Conservation (phyloP, 2,888 invertebrate species). For the Ophion ellenae region DNA sequence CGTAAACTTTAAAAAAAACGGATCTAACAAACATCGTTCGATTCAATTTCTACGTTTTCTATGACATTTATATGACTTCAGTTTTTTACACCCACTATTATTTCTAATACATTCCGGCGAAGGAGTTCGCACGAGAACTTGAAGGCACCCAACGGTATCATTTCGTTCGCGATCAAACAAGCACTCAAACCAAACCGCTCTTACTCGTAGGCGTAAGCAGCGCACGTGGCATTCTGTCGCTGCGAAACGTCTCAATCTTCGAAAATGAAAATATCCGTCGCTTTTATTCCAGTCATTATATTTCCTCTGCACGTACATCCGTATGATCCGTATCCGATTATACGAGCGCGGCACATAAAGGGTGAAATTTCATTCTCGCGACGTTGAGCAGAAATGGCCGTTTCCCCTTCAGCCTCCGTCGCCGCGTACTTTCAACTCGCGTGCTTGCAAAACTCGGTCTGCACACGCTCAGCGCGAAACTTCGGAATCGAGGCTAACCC, state of each 20-base stretch:
- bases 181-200: no score
- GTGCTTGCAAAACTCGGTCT: constrained; percentile 44
- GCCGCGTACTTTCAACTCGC: not conserved
- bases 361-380: constrained; percentile 64
- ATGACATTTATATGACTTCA: no score
- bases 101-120: no score
- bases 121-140: no score
- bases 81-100: no score
- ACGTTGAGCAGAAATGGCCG: constrained; percentile 68
- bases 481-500: constrained; percentile 63
- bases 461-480: constrained; percentile 59
- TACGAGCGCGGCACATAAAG: constrained; percentile 61
- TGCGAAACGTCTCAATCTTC: not conserved
- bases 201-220: no score
- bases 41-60: no score
- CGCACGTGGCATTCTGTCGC: not conserved
- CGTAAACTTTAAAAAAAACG: no score
- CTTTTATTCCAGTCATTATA: constrained; percentile 18
- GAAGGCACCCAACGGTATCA: no score
- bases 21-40: no score
- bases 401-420: not conserved
- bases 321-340: constrained; percentile 30
- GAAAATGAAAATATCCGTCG: constrained; percentile 5
- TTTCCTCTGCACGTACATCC: not conserved
- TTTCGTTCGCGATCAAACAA: no score